A percentile compares a stretch with the other conserved stretches of the same genome.
Evolutionary conservation across 2,797 vertebrate genomes (phyloP).

Genomic region (Esox masquinongy): DNA sequence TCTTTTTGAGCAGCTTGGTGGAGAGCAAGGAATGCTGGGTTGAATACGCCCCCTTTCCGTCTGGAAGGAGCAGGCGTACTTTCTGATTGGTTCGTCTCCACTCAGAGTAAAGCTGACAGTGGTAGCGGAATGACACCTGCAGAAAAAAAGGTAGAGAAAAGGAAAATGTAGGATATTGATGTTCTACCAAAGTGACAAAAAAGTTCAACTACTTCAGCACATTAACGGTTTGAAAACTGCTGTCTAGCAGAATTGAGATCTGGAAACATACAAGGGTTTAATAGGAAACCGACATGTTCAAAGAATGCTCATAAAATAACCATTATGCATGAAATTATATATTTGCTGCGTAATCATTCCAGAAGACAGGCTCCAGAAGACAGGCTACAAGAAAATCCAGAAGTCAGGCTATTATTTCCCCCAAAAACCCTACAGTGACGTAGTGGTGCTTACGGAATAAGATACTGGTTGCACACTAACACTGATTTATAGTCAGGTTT

Average conservation of each 20-base stretch:
- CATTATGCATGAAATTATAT: neutral
- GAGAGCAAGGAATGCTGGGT: slow-evolving; percentile 85
- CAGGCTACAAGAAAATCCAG: too few species aligned
- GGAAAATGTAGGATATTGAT: too few species aligned
- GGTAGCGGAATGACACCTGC: slow-evolving; percentile 95
- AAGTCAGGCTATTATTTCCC: neutral
- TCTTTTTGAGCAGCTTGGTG: slow-evolving; percentile 84
- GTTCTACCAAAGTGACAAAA: neutral
- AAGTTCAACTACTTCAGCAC: neutral
- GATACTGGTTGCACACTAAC: neutral
- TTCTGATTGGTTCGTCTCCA: slow-evolving; percentile 96
- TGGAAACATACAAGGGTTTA: neutral
- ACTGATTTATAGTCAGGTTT: neutral
- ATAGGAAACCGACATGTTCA: neutral
- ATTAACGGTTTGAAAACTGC: neutral
- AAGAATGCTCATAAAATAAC: slow-evolving; percentile 2
- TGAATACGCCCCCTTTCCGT: slow-evolving; percentile 76
- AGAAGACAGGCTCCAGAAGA: too few species aligned
- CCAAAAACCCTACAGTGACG: neutral
- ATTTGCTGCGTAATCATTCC: too few species aligned
- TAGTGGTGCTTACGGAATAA: neutral
- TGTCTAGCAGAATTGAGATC: neutral
- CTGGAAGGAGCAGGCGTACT: slow-evolving; percentile 86
- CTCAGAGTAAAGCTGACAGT: slow-evolving; percentile 95
- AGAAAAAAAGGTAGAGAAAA: neutral